phyloP scores from a whole-genome alignment of 2,797 vertebrate genomes.

The Toxotes lorentzi region DNA sequence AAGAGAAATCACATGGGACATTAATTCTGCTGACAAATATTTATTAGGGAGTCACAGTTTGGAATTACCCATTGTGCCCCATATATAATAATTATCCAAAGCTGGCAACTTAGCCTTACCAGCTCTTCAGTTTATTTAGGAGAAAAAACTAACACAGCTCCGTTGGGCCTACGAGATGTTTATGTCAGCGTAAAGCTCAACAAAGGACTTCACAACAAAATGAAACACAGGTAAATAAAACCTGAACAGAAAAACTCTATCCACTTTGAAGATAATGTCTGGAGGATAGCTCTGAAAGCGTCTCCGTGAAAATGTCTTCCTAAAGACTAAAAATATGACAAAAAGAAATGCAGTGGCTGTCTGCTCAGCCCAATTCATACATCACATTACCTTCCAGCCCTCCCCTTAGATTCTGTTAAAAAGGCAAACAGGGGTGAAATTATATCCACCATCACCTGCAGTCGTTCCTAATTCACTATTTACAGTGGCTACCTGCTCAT shows the following conservation, averaged over 20 bases:
- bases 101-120: slow-evolving; percentile 55
- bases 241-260: slow-evolving; percentile 50
- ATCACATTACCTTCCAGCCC: slow-evolving; percentile 6
- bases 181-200: slow-evolving; percentile 63
- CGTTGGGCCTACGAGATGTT: slow-evolving; percentile 59
- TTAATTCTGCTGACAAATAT: slow-evolving; percentile 67
- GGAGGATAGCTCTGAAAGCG: slow-evolving; percentile 57
- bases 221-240: slow-evolving; percentile 62
- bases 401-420: slow-evolving; percentile 41
- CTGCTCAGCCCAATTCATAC: slow-evolving; percentile 44
- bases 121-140: slow-evolving; percentile 53
- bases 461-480: slow-evolving; percentile 31
- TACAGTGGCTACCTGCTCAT: slow-evolving; percentile 33
- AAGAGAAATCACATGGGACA: slow-evolving; percentile 48
- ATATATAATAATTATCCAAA: slow-evolving; percentile 62
- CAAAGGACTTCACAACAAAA: slow-evolving; percentile 60
- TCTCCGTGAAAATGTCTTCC: slow-evolving; percentile 49
- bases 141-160: slow-evolving; percentile 47
- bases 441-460: slow-evolving; percentile 36
- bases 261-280: slow-evolving; percentile 65
- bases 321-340: slow-evolving; percentile 61
- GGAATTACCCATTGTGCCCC: slow-evolving; percentile 43
- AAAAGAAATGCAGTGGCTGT: slow-evolving; percentile 57
- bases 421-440: slow-evolving; percentile 38
- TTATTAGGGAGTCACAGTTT: slow-evolving; percentile 64